Percentiles rank a stretch among this genome's conserved stretches.
Evolutionary conservation across 1,140 invertebrate species (phyloP).

Genomic region (Heliconius congener): DNA sequence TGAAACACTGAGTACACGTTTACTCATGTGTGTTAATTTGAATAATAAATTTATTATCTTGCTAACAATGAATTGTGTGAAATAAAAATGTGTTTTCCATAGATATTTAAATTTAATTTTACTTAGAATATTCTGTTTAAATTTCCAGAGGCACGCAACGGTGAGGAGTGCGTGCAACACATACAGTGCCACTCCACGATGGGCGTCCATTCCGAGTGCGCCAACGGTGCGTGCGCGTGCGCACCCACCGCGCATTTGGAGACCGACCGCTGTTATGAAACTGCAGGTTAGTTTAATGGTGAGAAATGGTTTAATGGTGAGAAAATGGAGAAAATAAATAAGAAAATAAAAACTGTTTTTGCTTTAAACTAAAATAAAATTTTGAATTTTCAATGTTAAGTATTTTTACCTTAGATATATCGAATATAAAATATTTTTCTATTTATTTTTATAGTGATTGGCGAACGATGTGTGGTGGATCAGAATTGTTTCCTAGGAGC

Average conservation of each 20-base stretch:
- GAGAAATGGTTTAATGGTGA: no score
- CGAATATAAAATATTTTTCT: not conserved
- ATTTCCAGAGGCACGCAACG: slow-evolving; percentile 69
- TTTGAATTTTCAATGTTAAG: no score
- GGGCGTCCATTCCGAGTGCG: slow-evolving; percentile 70
- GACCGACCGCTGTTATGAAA: slow-evolving; percentile 72
- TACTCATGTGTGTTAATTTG: no score
- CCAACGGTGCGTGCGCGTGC: slow-evolving; percentile 61
- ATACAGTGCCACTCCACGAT: slow-evolving; percentile 77
- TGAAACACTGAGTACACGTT: no score
- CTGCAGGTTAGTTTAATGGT: slow-evolving; percentile 50
- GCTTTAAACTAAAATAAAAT: no score
- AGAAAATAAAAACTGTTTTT: no score
- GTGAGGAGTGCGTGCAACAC: slow-evolving; percentile 69
- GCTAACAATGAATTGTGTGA: no score
- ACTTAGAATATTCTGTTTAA: not conserved
- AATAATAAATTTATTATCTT: no score
- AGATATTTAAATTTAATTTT: not conserved
- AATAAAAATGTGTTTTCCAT: no score
- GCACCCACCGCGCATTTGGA: slow-evolving; percentile 68
- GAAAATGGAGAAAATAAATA: no score
- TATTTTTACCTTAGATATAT: no score
- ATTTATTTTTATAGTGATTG: slow-evolving; percentile 58
- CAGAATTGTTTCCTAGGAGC: slow-evolving; percentile 75
- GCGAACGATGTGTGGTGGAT: slow-evolving; percentile 70